Percentiles rank a stretch among this genome's conserved stretches.
These are phyloP conservation scores for Cromileptes altivelis DNA, from an alignment of 2,113 vertebrate genomes.

Conservation along the genomic window DNA sequence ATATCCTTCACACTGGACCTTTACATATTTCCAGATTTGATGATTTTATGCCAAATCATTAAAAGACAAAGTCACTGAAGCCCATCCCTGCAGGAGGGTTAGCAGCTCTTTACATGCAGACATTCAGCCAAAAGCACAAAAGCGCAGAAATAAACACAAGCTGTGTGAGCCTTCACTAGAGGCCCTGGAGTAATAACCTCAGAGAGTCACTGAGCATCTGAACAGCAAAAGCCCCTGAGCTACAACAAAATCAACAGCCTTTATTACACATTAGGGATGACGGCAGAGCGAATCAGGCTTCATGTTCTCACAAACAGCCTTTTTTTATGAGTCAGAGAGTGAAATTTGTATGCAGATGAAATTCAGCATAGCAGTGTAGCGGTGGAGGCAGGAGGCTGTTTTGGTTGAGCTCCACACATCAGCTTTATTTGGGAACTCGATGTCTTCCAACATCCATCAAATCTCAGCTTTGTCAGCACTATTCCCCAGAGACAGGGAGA, in stretches of 20 bases:
- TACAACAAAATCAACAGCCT: constrained; percentile 49
- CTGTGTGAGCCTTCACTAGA: constrained; percentile 25
- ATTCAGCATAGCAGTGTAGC: constrained; percentile 35
- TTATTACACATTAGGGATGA: constrained; percentile 44
- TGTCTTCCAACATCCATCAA: constrained; percentile 73
- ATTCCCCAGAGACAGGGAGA: constrained; percentile 50
- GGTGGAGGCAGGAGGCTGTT: constrained; percentile 19
- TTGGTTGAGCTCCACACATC: constrained; percentile 34
- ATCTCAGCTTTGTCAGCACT: constrained; percentile 66
- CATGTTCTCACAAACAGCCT: constrained; percentile 39
- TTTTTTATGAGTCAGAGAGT: constrained; percentile 58
- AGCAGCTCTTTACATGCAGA: not conserved
- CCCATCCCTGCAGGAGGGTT: not conserved
- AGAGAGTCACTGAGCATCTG: constrained; percentile 8
- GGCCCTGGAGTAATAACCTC: constrained; percentile 44
- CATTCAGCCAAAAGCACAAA: not conserved
- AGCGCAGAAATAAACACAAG: constrained; percentile 42
- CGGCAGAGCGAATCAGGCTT: constrained; percentile 35
- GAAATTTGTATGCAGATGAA: constrained; percentile 57
- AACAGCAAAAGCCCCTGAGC: constrained; percentile 25
- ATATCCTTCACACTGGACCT: too few species aligned
- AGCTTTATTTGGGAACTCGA: constrained; percentile 61
- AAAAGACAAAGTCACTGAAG: not conserved
- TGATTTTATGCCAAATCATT: not conserved
- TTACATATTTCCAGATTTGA: not conserved